Percentiles rank a stretch among this genome's conserved stretches.
Conservation (phyloP, 2,113 vertebrate species). For the Charina bottae region DNA sequence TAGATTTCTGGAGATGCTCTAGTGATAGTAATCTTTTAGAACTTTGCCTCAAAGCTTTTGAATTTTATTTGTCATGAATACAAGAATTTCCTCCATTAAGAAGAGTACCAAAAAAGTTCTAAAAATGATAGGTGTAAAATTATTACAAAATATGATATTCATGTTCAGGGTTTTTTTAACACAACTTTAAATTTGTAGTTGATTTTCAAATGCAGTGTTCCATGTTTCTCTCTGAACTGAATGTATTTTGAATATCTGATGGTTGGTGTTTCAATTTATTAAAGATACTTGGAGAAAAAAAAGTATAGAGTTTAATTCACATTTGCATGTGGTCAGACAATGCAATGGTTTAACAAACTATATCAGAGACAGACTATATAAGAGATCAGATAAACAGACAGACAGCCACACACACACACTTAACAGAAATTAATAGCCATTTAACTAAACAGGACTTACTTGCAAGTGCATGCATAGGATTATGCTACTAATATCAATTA, state of each 20-base stretch:
- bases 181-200: neutral
- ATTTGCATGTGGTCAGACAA: neutral
- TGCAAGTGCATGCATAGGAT: neutral
- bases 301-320: neutral
- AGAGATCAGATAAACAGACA: neutral
- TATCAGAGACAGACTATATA: neutral
- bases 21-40: neutral
- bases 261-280: slow-evolving; percentile 7
- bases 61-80: neutral
- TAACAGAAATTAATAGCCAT: neutral
- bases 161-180: neutral
- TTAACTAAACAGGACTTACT: neutral
- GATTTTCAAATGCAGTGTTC: neutral
- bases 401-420: too few species aligned
- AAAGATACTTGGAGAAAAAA: slow-evolving; percentile 5
- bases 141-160: neutral
- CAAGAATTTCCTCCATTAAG: neutral
- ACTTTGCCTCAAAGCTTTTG: neutral
- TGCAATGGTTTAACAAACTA: neutral
- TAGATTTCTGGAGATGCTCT: neutral
- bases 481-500: neutral
- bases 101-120: neutral
- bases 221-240: slow-evolving; percentile 1
- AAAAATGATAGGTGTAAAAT: neutral
- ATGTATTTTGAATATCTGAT: neutral